Base-by-base conservation (phyloP, 2,888 invertebrate species). In the Dynastes grantii region DNA sequence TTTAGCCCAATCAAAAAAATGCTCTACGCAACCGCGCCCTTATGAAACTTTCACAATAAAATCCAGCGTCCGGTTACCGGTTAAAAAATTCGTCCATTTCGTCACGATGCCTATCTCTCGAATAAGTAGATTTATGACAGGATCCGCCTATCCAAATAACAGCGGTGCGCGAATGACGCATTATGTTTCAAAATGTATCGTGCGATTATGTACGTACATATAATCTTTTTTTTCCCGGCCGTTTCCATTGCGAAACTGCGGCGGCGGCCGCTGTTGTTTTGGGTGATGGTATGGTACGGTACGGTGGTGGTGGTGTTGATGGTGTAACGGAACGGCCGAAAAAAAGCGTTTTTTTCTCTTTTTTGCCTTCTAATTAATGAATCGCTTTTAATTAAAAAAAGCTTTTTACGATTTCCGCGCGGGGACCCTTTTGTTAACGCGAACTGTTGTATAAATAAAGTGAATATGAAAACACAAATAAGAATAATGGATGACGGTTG, bases 331-430 rank as follows among this genome's bases (percentile, higher is more conserved):
- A 58, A 45, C 75, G 32, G 22, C 73, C 22, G 27, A 40, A 68
- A 81, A 81, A 80, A 80, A 79, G 79, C 81, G 79, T 81, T 81
- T 82, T 82, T 22, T 16, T 22, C 80, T 82, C 81, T 58, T 53
- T 58, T 58, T 22, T 22, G 6, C 22, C 65, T 65, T 37, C 65
- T 82, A 82, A 82, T 82, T 82, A 82, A 82, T 82, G 82, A 81
- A 80, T 82, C 82, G 82, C 78, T 82, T 81, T 82, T 82, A 82
- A 82, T 82, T 82, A 82, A 82, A 82, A 81, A 79, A 71, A 75
- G 80, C 80, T 81, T 80, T 82, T 82, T 80, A 81, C 78, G 80
- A 80, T 82, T 81, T 80, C 65, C 76, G 65, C 55, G 76, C 27
- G 61, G 58, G 55, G 55, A 22, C 76, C 78, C 77, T 78, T 79